Evolutionary conservation across 2,113 vertebrate genomes (phyloP), one percentile per base, ranked within the genome.

Genomic region (Protobothrops flavoviridis): DNA sequence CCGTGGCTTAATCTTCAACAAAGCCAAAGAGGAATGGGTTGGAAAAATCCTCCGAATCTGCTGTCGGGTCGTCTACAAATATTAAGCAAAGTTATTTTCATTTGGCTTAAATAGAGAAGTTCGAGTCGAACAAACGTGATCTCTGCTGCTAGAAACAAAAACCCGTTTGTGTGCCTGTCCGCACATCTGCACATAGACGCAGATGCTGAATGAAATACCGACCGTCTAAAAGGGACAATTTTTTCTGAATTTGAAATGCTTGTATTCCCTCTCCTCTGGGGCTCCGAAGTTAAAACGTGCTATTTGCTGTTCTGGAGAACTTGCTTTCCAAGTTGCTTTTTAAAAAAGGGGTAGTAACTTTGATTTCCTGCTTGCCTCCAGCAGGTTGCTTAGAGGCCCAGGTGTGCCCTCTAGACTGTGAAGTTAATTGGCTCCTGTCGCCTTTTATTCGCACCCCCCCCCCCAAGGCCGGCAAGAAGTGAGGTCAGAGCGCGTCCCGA

Each of bases 401-500:
- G 96, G 95, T 96, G 95, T 95, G 93, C 90, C 90, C 91, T 0
- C 2, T 26, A 91, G 88, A 0, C 87, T 24, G 12, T 23, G 96
- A 64, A 91, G 81, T 89, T 64, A 15, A 52, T 3, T 91, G 61
- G 91, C 92, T 95, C 8, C 91, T 92, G 20, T 90, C 12, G 23
- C 50, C 48, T 1, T 50, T 29, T 53, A 6, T 43, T 6, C 61
- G 0, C 4, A 5, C 45, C 5, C 45, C 45, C 45, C 10, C 90
- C 91, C 90, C 20, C 48, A 92, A 90, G 74, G 53, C 94, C 86
- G 92, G 95, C 95, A 85, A 95, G 94, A 85, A 87, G 81, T 87
- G 13, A 21, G 29, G 96, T 97, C 97, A 97, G 95, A 23, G 94
- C 93, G 96, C 74, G 0, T 86, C 92, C 81, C 96, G 96, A 95